Evolutionary conservation across 2,888 invertebrate species (phyloP), one percentile per base, ranked within the genome.

Genomic region (Oligia latruncula): DNA sequence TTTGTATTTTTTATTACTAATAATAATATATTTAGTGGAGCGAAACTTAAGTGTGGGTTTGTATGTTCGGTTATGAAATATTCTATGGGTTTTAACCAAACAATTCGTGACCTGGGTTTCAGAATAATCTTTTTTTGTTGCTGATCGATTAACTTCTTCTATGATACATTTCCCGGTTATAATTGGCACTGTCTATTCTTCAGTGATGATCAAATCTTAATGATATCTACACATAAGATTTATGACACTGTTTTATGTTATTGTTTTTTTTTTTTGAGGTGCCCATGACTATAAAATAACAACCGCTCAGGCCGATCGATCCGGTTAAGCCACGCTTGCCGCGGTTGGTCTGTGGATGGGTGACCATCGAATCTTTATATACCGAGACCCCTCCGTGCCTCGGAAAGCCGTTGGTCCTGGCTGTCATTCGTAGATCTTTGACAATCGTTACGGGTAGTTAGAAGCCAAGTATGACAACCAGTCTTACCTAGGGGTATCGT

Each of bases 1-100:
- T 67, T 83, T 77, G 62, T 84, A 46, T 73, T 80, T 84, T 82
- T 84, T 74, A 84, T 43, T 60, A 71, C 74, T 71, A 70, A 58
- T 60, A 72, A 72, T 23, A 52, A 43, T 43, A 40, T 55, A 29
- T 68, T 68, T 62, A 23, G 43, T 46, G 20, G 0, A 29, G 13
- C 23, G n/a, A 29, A n/a, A 73, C 29, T 40, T 58, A 23, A 65
- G 9, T 40, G 5, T 15, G 5, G 9, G 35, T 40, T 65, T 40
- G 23, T 49, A 52, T 62, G 29, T 67, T 49, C 11, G 9, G 8
- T 35, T 40, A 20, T 49, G 4, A 17, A 74, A n/a, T 29, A 29
- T 52, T 76, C 20, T 49, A 74, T 20, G 17, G 43, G 23, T 20
- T n/a, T 46, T 35, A 23, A 29, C 4, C 46, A 15, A 46, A 29